These are phyloP conservation scores for Hippocampus zosterae DNA, from an alignment of 2,113 vertebrate genomes.

Conservation along the genomic window DNA sequence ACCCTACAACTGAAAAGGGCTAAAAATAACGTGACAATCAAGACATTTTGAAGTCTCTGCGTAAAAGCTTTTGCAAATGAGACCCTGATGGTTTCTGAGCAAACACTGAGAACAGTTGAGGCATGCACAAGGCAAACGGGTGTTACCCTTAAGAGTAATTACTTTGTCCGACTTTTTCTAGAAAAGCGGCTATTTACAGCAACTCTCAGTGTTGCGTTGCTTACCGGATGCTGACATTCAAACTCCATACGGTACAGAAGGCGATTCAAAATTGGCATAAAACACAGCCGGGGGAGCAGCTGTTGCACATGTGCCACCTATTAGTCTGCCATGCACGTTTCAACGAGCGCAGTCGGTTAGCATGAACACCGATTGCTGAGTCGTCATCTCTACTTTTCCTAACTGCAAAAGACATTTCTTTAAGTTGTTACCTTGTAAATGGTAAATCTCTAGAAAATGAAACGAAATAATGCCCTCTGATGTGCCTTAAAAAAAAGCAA, in stretches of 20 bases:
- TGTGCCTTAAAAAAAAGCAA: not conserved
- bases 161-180: not conserved
- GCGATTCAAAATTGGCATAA: not conserved
- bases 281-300: not conserved
- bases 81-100: no score
- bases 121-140: no score
- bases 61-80: not conserved
- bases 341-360: not conserved
- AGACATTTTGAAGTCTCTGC: not conserved
- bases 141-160: no score
- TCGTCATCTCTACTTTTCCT: not conserved
- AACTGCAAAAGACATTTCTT: not conserved
- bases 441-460: not conserved
- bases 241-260: not conserved
- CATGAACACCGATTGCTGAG: not conserved
- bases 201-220: not conserved
- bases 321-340: not conserved
- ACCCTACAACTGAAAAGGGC: not conserved
- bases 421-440: not conserved
- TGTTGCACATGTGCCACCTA: not conserved
- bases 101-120: no score
- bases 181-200: not conserved
- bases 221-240: not conserved
- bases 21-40: not conserved
- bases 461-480: not conserved